Base-by-base conservation (phyloP, 2,888 invertebrate genomes). In the Neocrepidodera transversa region DNA sequence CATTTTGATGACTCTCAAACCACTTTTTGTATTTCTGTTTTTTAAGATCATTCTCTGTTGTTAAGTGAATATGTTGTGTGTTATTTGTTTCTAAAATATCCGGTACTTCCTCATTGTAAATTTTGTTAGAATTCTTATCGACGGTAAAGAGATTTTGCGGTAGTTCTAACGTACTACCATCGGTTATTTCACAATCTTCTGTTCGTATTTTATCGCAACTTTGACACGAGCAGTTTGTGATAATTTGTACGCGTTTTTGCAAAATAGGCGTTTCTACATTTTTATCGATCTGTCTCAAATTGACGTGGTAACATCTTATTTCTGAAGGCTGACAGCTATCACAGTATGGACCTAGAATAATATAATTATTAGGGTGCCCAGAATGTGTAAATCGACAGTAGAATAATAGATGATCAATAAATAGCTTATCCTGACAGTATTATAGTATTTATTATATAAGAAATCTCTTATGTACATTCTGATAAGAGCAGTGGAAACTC, bases 321-420 rank as follows among this genome's bases (percentile, higher is more conserved):
- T 83, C 82, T 1, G 84, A 81, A 0, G 88, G 87, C 72, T 87
- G 87, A 69, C 88, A 88, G 60, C 87, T 87, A 75, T 88, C 88
- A 73, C 88, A 88, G 71, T 88, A 88, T 1, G 88, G 87, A 32
- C 83, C 45, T 45, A 11, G 11, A 45, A 26, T 26, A 14, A 18
- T 10, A 18, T n/a, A n/a, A n/a, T n/a, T n/a, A n/a, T n/a, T n/a
- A n/a, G n/a, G n/a, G n/a, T n/a, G n/a, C n/a, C n/a, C n/a, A n/a
- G n/a, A n/a, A n/a, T n/a, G n/a, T n/a, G n/a, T n/a, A n/a, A n/a
- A n/a, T n/a, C n/a, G n/a, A n/a, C n/a, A n/a, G n/a, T n/a, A n/a
- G n/a, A n/a, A n/a, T n/a, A n/a, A n/a, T n/a, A n/a, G n/a, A n/a
- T n/a, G n/a, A n/a, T n/a, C n/a, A n/a, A n/a, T n/a, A n/a, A n/a